Percentiles rank a stretch among this genome's conserved stretches.
Evolutionary conservation across 2,888 invertebrate genomes (phyloP).

Genomic region (Eurytoma adleriae): DNA sequence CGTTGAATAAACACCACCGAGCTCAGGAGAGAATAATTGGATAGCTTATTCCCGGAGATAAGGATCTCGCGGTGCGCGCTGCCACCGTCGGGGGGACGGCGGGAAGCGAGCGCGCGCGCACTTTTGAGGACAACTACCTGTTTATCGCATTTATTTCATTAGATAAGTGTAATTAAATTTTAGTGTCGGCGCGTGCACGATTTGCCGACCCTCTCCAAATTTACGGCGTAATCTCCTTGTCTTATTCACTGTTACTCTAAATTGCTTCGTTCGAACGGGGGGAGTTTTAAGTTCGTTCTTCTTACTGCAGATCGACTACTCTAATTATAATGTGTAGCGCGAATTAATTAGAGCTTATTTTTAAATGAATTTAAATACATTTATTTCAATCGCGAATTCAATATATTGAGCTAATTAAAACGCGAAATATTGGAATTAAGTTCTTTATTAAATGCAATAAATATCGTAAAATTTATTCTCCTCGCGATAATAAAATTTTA

Average conservation of each 20-base stretch:
- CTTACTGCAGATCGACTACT: too few species aligned
- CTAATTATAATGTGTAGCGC: too few species aligned
- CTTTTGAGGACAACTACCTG: constrained; percentile 2
- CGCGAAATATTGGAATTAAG: background rate
- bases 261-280: background rate
- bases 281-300: background rate
- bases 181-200: background rate
- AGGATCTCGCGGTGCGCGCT: constrained; percentile 15
- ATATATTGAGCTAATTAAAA: background rate
- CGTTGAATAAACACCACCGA: constrained; percentile 27
- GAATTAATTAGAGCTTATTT: too few species aligned
- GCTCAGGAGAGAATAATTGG: constrained; percentile 33
- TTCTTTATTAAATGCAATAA: too few species aligned
- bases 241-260: constrained; percentile 1
- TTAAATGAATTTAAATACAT: too few species aligned
- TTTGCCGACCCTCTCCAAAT: background rate
- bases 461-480: too few species aligned
- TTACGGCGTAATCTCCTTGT: constrained; percentile 4
- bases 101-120: too few species aligned
- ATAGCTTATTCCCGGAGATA: constrained; percentile 41
- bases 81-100: background rate
- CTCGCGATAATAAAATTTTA: constrained; percentile 11
- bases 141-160: constrained; percentile 18
- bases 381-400: too few species aligned
- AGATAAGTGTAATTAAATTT: constrained; percentile 32